These are phyloP conservation scores for Asobara japonica DNA, from an alignment of 1,140 invertebrate species.

Conservation along the genomic window DNA sequence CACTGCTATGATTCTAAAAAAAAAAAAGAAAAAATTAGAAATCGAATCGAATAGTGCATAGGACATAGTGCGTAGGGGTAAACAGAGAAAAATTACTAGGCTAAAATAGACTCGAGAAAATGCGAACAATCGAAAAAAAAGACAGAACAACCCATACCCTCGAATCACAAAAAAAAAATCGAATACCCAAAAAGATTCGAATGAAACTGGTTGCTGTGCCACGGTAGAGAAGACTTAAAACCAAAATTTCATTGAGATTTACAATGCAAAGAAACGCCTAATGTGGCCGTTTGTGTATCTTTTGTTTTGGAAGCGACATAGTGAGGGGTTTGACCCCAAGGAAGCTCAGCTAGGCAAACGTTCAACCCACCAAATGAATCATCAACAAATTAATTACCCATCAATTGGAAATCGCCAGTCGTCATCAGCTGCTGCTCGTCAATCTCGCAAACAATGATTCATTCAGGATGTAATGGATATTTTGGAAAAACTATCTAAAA, in stretches of 20 bases:
- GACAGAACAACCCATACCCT: conserved; percentile 40
- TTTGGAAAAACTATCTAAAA: not conserved
- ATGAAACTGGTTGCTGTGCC: conserved; percentile 53
- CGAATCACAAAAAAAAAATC: conserved; percentile 20
- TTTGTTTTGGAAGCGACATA: conserved; percentile 62
- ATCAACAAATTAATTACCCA: conserved; percentile 27
- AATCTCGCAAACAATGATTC: conserved; percentile 26
- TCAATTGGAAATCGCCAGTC: conserved; percentile 26
- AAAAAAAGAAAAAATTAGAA: conserved; percentile 45
- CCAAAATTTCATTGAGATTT: conserved; percentile 31
- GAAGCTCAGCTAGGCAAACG: conserved; percentile 52
- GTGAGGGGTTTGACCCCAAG: conserved; percentile 52
- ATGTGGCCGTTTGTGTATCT: conserved; percentile 61
- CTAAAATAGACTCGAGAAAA: conserved; percentile 46
- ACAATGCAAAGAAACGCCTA: conserved; percentile 47
- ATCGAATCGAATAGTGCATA: not conserved
- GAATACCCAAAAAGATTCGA: conserved; percentile 32
- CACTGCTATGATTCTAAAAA: conserved; percentile 41
- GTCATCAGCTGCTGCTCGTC: conserved; percentile 26
- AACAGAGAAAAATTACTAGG: not conserved
- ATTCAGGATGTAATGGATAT: no score
- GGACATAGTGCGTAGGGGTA: not conserved
- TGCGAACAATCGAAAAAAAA: conserved; percentile 44
- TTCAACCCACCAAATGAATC: conserved; percentile 55
- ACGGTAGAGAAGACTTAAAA: conserved; percentile 53